These are phyloP conservation scores for Rallus limicola DNA, from an alignment of 2,113 vertebrate genomes.

Conservation along the genomic window DNA sequence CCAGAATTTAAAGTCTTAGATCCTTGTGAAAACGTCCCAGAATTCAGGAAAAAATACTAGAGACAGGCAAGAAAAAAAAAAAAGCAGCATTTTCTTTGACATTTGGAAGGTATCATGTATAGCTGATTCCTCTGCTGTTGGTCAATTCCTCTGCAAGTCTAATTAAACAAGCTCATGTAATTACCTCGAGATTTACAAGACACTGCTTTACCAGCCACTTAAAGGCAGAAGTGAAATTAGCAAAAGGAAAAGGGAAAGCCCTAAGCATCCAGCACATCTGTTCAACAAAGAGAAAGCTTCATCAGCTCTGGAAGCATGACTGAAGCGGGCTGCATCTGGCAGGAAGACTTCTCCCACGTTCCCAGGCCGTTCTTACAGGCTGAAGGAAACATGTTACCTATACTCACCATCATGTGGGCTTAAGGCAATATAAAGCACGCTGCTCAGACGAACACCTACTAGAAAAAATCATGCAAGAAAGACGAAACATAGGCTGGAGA, in stretches of 20 bases:
- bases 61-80: neutral
- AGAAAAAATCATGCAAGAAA: neutral
- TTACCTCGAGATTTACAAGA: constrained; percentile 9
- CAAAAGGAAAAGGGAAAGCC: constrained; percentile 8
- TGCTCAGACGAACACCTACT: neutral
- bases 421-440: neutral
- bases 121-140: neutral
- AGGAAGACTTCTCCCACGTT: neutral
- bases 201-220: neutral
- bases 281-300: neutral
- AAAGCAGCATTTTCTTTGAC: neutral
- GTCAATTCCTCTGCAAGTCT: neutral
- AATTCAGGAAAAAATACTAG: neutral
- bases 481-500: neutral
- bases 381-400: neutral
- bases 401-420: neutral
- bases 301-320: neutral
- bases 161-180: neutral
- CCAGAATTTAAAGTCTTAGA: neutral
- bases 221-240: neutral
- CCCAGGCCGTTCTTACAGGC: neutral
- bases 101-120: neutral
- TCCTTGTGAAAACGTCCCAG: neutral
- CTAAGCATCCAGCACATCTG: constrained; percentile 3
- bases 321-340: neutral